Conservation (phyloP, 2,797 vertebrate species). For the Adrianichthys oophorus region DNA sequence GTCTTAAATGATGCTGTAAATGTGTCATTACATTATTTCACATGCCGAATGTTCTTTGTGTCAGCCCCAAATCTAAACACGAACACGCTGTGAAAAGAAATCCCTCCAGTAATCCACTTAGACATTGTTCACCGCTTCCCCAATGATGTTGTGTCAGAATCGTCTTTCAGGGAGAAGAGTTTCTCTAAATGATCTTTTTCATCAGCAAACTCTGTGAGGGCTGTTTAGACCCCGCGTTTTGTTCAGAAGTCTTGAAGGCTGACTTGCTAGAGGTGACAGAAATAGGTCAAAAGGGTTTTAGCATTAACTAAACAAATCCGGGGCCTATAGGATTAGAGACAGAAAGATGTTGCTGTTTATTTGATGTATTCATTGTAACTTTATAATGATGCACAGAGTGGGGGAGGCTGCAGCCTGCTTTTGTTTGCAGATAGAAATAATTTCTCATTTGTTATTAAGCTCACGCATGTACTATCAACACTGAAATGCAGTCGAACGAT, state of each 20-base stretch:
- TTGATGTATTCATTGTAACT: conserved; percentile 79
- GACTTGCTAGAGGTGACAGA: conserved; percentile 84
- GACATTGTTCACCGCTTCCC: conserved; percentile 48
- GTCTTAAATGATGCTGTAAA: conserved; percentile 18
- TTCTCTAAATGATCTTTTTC: conserved; percentile 53
- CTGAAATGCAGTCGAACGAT: too few species aligned
- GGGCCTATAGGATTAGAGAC: conserved; percentile 88
- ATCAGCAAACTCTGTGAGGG: conserved; percentile 50
- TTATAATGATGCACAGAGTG: conserved; percentile 72
- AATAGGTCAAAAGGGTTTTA: conserved; percentile 94
- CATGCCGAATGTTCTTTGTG: conserved; percentile 20
- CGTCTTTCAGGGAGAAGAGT: conserved; percentile 23
- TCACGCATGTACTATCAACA: conserved; percentile 6
- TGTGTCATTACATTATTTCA: conserved; percentile 7
- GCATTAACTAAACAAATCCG: conserved; percentile 91
- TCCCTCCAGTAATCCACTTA: conserved; percentile 50
- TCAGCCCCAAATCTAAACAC: conserved; percentile 9
- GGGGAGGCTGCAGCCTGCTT: conserved; percentile 24
- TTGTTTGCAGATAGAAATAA: conserved; percentile 23
- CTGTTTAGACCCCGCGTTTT: conserved; percentile 63
- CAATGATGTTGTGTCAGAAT: conserved; percentile 38
- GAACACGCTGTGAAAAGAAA: conserved; percentile 36
- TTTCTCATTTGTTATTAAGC: conserved; percentile 16
- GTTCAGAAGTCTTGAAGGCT: conserved; percentile 74
- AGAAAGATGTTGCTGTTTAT: conserved; percentile 83